Base-by-base conservation (phyloP, 1,140 invertebrate genomes). In the Drosophila oshimai region DNA sequence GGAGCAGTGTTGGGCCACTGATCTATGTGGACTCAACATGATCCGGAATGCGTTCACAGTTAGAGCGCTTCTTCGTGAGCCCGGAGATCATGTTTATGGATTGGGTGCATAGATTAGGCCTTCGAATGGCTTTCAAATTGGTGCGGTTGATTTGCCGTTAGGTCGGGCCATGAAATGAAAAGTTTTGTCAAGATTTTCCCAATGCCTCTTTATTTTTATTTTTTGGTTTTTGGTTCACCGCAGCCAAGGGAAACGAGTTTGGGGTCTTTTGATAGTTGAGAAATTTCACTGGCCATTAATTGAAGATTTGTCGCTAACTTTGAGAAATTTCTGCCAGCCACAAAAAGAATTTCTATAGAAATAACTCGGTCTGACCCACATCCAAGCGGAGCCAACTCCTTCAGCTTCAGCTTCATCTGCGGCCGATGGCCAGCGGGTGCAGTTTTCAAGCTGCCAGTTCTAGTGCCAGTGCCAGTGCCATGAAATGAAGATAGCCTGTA, bases 231-330 rank as follows among this genome's bases (percentile, higher is more conserved):
- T 61, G 54, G 73, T 58, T 47, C 28, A 45, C 55, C 29, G 24
- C n/a, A 15, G 28, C n/a, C 17, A 62, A 39, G 39, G 41, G 18
- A 50, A 83, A 83, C 73, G 58, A 53, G 79, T 78, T 84, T 60
- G 61, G 74, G 46, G 34, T 86, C 75, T 79, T 84, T 86, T 86
- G 75, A 73, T 74, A 72, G 64, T 60, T 39, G 24, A 61, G 51
- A 64, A 79, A 79, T 84, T 84, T 86, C 75, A 67, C 80, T 74
- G 55, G 42, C 75, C 58, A 84, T 79, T 80, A 84, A 75, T 86
- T 72, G 80, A 70, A 64, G 80, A 84, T 84, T 84, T 80, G 80
- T 83, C 79, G 64, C 70, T 73, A 72, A 57, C 46, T 60, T 73
- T 50, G 74, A 55, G 54, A 78, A 83, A 79, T 78, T 60, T 74